phyloP scores from a whole-genome alignment of 1,140 invertebrate genomes.

The Campodea augens region DNA sequence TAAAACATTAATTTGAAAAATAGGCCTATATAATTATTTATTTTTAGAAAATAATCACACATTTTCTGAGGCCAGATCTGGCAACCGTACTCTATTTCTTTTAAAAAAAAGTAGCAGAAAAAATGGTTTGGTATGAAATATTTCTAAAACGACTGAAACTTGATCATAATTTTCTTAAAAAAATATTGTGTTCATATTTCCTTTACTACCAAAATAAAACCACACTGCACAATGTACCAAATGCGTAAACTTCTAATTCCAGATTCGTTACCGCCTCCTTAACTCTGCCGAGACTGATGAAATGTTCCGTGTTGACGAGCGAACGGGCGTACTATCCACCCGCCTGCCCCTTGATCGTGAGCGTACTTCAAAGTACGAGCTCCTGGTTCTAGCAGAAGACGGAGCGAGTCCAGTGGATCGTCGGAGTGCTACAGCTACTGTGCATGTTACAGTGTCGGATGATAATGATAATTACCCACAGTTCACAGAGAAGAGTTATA shows the following conservation, averaged over 20 bases:
- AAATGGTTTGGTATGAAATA: too few species aligned
- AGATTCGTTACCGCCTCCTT: constrained; percentile 27
- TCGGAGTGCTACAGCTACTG: constrained; percentile 55
- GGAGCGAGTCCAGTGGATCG: constrained; percentile 48
- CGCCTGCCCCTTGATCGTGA: constrained; percentile 71
- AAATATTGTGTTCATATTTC: too few species aligned
- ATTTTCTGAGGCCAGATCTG: too few species aligned
- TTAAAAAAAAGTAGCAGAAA: too few species aligned
- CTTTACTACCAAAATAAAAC: constrained; percentile 13
- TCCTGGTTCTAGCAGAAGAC: constrained; percentile 68
- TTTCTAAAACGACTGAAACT: too few species aligned
- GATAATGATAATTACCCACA: constrained; percentile 96
- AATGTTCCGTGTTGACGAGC: constrained; percentile 58
- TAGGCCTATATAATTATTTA: too few species aligned
- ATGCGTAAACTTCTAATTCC: constrained; percentile 9
- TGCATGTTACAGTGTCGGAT: constrained; percentile 67
- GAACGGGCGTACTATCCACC: constrained; percentile 66
- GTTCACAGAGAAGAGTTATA: constrained; percentile 75
- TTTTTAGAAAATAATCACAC: too few species aligned
- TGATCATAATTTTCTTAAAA: too few species aligned
- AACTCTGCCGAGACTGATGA: constrained; percentile 30
- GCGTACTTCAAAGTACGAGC: constrained; percentile 60
- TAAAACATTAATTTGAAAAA: too few species aligned
- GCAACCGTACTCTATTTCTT: too few species aligned
- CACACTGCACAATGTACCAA: constrained; percentile 1